These are phyloP conservation scores for Spodoptera frugiperda DNA, from an alignment of 1,140 invertebrate genomes.

Conservation along the genomic window DNA sequence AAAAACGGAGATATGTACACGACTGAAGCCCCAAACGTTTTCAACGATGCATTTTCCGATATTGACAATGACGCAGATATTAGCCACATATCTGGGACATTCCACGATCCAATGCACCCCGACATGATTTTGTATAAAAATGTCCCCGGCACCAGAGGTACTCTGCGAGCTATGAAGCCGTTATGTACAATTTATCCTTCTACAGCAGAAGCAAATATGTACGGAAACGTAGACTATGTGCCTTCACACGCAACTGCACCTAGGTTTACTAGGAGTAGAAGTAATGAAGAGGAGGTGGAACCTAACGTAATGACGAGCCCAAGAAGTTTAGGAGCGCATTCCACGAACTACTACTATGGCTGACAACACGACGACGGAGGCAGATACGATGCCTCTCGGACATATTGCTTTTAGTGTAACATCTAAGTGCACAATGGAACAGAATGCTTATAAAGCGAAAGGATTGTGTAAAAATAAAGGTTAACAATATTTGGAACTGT, in stretches of 20 bases:
- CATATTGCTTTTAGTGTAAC: conserved; percentile 75
- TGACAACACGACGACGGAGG: conserved; percentile 72
- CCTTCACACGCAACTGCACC: conserved; percentile 64
- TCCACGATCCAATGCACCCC: conserved; percentile 82
- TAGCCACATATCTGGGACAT: conserved; percentile 81
- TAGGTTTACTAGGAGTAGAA: conserved; percentile 67
- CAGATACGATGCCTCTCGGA: conserved; percentile 69
- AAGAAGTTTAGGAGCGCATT: conserved; percentile 79
- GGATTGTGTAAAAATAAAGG: conserved; percentile 33
- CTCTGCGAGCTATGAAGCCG: conserved; percentile 78
- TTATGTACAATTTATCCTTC: conserved; percentile 80
- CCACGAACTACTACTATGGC: conserved; percentile 82
- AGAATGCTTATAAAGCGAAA: conserved; percentile 49
- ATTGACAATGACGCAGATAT: conserved; percentile 83
- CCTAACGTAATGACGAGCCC: conserved; percentile 77
- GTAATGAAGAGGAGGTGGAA: conserved; percentile 63
- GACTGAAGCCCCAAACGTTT: conserved; percentile 83
- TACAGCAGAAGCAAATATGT: conserved; percentile 77
- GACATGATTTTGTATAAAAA: conserved; percentile 84
- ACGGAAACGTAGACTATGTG: conserved; percentile 79
- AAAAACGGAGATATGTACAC: conserved; percentile 84
- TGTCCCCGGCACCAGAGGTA: conserved; percentile 67
- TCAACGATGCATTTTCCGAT: conserved; percentile 82
- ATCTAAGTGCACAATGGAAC: conserved; percentile 19
- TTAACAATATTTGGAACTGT: conserved; percentile 19